phyloP scores from a whole-genome alignment of 1,140 invertebrate genomes.

The Cydia amplana region DNA sequence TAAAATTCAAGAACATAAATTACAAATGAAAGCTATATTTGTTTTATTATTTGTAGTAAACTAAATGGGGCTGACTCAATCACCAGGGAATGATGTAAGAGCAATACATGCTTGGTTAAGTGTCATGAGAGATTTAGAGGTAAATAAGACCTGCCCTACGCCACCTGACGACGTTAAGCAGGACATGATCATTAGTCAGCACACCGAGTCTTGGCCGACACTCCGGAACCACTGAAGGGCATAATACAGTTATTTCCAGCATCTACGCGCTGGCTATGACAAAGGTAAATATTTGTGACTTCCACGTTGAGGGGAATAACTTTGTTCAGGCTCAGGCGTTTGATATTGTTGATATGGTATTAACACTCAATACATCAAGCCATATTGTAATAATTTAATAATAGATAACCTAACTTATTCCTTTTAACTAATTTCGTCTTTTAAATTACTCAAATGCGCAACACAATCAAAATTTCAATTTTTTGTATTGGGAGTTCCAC shows the following conservation, averaged over 20 bases:
- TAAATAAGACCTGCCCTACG: constrained; percentile 67
- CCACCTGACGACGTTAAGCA: constrained; percentile 63
- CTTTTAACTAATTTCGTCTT: background rate
- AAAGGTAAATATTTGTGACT: constrained; percentile 60
- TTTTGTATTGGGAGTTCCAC: constrained; percentile 32
- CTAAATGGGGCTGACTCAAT: constrained; percentile 17
- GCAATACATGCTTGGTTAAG: constrained; percentile 74
- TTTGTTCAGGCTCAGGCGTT: constrained; percentile 26
- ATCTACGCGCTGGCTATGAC: constrained; percentile 37
- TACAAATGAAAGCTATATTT: background rate
- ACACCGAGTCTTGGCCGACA: constrained; percentile 75
- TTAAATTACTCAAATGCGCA: background rate
- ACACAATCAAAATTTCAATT: background rate
- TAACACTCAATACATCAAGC: background rate
- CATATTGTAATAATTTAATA: background rate
- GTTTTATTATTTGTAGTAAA: background rate
- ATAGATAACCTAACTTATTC: background rate
- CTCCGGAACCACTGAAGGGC: constrained; percentile 73
- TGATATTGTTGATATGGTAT: constrained; percentile 12
- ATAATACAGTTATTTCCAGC: constrained; percentile 77
- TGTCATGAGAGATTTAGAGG: constrained; percentile 76
- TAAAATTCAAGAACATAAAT: background rate
- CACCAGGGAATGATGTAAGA: constrained; percentile 45
- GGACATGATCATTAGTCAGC: constrained; percentile 56
- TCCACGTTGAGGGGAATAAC: background rate